Evolutionary conservation across 2,113 vertebrate genomes (phyloP).

Genomic region (Cathartes aura): DNA sequence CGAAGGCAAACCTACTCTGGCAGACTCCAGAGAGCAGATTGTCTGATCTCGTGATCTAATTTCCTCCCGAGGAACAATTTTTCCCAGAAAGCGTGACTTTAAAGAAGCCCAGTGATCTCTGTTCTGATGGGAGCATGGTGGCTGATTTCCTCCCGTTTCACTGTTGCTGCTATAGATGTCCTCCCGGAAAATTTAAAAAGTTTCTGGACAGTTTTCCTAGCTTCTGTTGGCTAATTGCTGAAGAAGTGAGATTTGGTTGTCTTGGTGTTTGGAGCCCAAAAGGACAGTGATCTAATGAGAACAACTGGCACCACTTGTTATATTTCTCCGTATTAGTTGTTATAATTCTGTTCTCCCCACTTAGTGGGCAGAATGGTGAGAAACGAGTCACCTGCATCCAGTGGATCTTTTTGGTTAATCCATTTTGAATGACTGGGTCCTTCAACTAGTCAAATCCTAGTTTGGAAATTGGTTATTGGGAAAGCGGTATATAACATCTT

Average conservation of each 20-base stretch:
- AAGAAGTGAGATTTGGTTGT: not conserved
- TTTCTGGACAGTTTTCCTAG: not conserved
- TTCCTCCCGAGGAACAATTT: not conserved
- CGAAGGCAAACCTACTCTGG: not conserved
- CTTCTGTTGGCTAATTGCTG: not conserved
- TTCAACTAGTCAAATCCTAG: not conserved
- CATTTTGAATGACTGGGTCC: not conserved
- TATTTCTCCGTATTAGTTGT: not conserved
- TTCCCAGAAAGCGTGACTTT: not conserved
- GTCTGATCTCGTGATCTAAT: not conserved
- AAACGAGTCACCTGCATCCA: not conserved
- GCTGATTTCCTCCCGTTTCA: not conserved
- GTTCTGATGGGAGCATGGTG: not conserved
- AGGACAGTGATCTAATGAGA: not conserved
- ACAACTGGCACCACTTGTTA: not conserved
- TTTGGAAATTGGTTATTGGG: not conserved
- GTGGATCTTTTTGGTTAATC: not conserved
- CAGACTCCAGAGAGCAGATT: not conserved
- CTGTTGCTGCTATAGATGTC: not conserved
- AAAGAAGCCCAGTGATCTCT: not conserved
- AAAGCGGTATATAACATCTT: not conserved
- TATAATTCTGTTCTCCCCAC: not conserved
- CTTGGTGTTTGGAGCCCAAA: not conserved
- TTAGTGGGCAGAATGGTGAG: not conserved
- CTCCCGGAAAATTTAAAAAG: not conserved